Conservation (phyloP, 2,113 vertebrate genomes). For the Meriones unguiculatus region DNA sequence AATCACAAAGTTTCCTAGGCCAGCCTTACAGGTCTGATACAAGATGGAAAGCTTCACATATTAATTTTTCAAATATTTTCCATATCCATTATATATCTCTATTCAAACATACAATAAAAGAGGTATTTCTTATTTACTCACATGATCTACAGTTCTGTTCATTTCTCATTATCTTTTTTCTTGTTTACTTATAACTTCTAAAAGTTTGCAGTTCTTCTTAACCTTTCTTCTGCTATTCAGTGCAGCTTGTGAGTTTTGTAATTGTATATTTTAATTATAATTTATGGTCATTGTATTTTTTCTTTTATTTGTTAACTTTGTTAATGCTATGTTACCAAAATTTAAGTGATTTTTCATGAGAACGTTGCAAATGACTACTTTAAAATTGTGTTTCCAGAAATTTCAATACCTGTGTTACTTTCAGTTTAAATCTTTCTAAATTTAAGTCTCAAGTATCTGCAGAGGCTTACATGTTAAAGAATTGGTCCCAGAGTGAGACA, state of each 20-base stretch:
- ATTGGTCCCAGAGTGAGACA: not conserved
- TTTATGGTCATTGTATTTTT: not conserved
- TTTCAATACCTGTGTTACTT: not conserved
- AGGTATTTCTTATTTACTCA: not conserved
- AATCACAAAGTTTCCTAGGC: not conserved
- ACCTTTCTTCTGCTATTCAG: not conserved
- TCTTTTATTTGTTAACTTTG: not conserved
- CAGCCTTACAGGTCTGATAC: not conserved
- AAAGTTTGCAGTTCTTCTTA: not conserved
- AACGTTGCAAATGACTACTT: not conserved
- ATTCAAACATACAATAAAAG: not conserved
- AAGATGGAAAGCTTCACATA: not conserved
- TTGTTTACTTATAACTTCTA: not conserved
- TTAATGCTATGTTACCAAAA: not conserved
- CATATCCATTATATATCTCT: not conserved
- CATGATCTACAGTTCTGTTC: not conserved
- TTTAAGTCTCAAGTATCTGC: no score
- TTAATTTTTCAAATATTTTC: not conserved
- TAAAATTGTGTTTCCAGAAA: not conserved
- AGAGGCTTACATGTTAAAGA: not conserved
- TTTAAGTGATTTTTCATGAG: not conserved
- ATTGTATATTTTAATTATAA: not conserved
- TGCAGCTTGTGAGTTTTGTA: not conserved
- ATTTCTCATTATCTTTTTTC: not conserved
- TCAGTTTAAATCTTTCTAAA: not conserved